Conservation (phyloP, 2,113 vertebrate species). For the Actenoides hombroni region DNA sequence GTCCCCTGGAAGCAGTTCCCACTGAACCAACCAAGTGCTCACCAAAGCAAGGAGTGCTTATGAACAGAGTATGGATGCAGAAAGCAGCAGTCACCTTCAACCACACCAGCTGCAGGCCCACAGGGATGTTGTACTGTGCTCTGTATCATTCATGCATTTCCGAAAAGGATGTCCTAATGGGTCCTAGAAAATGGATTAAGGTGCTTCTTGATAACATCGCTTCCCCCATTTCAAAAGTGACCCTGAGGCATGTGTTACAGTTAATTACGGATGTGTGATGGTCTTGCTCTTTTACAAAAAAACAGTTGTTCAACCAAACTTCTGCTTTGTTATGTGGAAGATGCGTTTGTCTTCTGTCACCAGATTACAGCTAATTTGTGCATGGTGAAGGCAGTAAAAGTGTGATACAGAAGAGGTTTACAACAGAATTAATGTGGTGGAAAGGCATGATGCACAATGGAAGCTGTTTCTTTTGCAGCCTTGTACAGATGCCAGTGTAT, state of each 20-base stretch:
- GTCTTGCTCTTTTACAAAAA: neutral
- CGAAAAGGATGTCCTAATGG: neutral
- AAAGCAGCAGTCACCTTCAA: neutral
- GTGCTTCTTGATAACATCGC: neutral
- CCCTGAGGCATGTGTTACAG: neutral
- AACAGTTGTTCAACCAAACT: neutral
- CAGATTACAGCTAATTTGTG: neutral
- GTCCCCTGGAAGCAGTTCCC: neutral
- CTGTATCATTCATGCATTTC: neutral
- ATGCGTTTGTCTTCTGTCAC: neutral
- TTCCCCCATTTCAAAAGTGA: neutral
- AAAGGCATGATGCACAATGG: neutral
- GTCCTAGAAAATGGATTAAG: slow-evolving; percentile 27
- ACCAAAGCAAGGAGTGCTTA: neutral
- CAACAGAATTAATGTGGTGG: neutral
- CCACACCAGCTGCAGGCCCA: neutral
- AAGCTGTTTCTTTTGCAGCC: neutral
- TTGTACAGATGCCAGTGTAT: neutral
- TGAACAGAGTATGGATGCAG: neutral
- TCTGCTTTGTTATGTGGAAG: neutral
- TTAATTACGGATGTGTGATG: neutral
- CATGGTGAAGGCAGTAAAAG: neutral
- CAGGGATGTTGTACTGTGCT: neutral
- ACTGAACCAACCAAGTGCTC: neutral
- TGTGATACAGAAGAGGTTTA: neutral